Percentiles rank a stretch among this genome's conserved stretches.
Evolutionary conservation across 2,888 invertebrate species (phyloP).

Genomic region (Norana najaformis): DNA sequence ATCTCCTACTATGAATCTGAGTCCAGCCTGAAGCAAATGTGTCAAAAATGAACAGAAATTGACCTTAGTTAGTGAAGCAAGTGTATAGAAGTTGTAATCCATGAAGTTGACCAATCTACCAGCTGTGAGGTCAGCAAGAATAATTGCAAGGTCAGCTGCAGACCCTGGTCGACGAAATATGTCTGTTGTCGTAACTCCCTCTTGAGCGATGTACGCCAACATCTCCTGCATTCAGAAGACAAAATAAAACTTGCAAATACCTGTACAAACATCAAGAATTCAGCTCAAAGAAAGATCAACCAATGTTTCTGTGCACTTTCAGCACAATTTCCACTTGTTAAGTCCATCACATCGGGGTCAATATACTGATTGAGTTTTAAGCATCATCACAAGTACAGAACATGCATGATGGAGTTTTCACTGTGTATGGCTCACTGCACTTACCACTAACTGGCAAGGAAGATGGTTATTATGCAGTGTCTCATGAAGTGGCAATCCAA

Average conservation of each 20-base stretch:
- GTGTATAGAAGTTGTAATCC: conserved; percentile 76
- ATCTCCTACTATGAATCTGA: not conserved
- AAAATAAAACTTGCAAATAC: not conserved
- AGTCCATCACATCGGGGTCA: too few species aligned
- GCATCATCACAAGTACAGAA: not conserved
- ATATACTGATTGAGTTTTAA: too few species aligned
- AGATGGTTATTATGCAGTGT: conserved; percentile 35
- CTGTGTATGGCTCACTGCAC: not conserved
- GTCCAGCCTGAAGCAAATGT: not conserved
- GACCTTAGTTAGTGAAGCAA: conserved; percentile 90
- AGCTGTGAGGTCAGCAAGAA: conserved; percentile 58
- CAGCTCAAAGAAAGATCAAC: not conserved
- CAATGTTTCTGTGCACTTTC: not conserved
- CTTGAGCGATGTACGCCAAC: conserved; percentile 60
- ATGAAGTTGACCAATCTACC: conserved; percentile 58
- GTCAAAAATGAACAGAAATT: not conserved
- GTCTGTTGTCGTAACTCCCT: conserved; percentile 60
- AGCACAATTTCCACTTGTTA: too few species aligned
- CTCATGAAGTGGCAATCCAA: conserved; percentile 39
- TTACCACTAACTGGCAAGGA: conserved; percentile 30
- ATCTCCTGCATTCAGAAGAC: conserved; percentile 52
- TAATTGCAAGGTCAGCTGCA: conserved; percentile 55
- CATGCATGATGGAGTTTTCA: not conserved
- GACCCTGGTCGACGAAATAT: conserved; percentile 54
- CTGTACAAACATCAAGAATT: too few species aligned